Base-by-base conservation (phyloP, 1,140 invertebrate species). In the Macrosteles quadrilineatus region DNA sequence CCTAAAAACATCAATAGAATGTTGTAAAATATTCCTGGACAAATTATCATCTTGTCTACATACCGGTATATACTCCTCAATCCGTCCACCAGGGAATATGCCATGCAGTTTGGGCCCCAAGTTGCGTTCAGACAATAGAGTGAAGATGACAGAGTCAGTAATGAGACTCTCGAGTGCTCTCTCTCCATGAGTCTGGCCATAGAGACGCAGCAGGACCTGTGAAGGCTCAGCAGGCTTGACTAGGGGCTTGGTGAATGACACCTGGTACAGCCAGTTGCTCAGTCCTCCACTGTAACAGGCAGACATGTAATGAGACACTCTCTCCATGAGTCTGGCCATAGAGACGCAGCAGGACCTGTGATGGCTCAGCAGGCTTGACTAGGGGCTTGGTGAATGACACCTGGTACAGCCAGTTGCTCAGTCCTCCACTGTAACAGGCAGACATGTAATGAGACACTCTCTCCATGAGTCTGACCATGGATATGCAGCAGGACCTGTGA, bases 31-130 rank as follows among this genome's bases (percentile, higher is more conserved):
- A n/a, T n/a, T n/a, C n/a, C n/a, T n/a, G n/a, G n/a, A n/a, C n/a
- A n/a, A n/a, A n/a, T n/a, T n/a, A n/a, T n/a, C n/a, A n/a, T n/a
- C n/a, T n/a, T n/a, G n/a, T n/a, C n/a, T 32, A 78, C 84, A 84
- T 81, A 93, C 93, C 62, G 93, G 92, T 81, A 98, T 96, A 79
- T 96, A 98, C 81, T 99, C 94, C 80, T 99, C 98, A 47, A 99
- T 91, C 64, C 98, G 87, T 2, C 97, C 97, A 12, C 95, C 90
- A 4, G 95, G 95, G 79, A 99, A 99, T 17, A 99, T 91, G 0
- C 98, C 97, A 79, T 97, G 94, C 0, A 99, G 83, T 77, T 94
- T 96, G 0, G 97, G 98, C 0, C 97, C 98, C 1, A 99, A 85
- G 59, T 90, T 87, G 66, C 96, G 87, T 80, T 99, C 97, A 0